Conservation (phyloP, 2,888 invertebrate genomes). For the Balanococcus diminutus region DNA sequence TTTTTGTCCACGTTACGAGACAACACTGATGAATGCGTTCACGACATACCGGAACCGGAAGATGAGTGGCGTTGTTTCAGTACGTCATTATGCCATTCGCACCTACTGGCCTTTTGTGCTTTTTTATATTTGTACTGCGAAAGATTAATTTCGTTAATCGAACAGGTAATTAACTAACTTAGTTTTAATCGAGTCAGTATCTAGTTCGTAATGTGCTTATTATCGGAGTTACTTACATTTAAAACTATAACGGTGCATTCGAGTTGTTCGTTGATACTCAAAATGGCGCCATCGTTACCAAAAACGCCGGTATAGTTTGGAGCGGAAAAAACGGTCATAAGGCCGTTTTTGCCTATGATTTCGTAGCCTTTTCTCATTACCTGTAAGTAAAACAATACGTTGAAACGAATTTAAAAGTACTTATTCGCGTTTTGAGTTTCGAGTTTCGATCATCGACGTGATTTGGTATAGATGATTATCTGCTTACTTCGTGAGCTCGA, state of each 20-base stretch:
- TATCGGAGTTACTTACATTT: constrained; percentile 5
- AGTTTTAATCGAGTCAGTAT: neutral
- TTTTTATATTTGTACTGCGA: neutral
- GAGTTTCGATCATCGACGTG: too few relatives aligned
- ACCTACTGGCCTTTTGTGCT: neutral
- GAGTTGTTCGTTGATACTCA: constrained; percentile 30
- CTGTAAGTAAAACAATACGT: neutral
- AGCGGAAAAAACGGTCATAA: constrained; percentile 51
- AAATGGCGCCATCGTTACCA: constrained; percentile 45
- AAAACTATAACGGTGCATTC: constrained; percentile 28
- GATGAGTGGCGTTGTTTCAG: neutral
- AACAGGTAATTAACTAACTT: neutral
- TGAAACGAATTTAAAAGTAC: neutral
- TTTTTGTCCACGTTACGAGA: neutral
- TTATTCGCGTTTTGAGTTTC: neutral
- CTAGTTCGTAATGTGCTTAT: neutral
- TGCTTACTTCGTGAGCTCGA: constrained; percentile 51
- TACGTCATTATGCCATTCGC: neutral
- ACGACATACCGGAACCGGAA: neutral
- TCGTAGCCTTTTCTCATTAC: constrained; percentile 50
- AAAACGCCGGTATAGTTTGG: constrained; percentile 52
- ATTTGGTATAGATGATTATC: neutral
- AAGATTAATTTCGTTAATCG: neutral
- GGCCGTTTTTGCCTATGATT: constrained; percentile 30
- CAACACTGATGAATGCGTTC: neutral